phyloP scores from a whole-genome alignment of 2,888 invertebrate genomes.

The Coronaproctus castanopsis region DNA sequence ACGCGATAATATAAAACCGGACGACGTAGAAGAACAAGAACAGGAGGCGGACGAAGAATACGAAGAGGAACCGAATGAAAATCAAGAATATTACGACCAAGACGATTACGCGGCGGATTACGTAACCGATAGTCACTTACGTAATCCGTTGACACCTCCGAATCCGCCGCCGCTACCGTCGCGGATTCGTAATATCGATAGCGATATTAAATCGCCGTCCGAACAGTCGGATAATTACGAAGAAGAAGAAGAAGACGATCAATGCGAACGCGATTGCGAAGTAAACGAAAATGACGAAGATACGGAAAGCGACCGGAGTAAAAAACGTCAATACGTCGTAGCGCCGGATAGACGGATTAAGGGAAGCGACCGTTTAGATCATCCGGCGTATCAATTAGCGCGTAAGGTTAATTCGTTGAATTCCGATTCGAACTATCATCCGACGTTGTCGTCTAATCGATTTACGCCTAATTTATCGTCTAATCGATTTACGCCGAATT shows the following conservation, averaged over 20 bases:
- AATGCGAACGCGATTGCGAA: slow-evolving; percentile 8
- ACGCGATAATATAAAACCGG: not conserved
- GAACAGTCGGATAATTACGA: not conserved
- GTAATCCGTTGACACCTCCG: slow-evolving; percentile 1
- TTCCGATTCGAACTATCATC: not conserved
- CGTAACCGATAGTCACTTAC: slow-evolving; percentile 8
- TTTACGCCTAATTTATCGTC: no score
- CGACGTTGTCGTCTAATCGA: not conserved
- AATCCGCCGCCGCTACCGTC: not conserved
- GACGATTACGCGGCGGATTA: slow-evolving; percentile 12
- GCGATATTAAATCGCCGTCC: slow-evolving; percentile 8
- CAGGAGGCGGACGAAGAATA: slow-evolving; percentile 3
- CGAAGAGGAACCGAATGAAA: slow-evolving; percentile 5
- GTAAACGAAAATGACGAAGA: slow-evolving; percentile 11
- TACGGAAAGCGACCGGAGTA: slow-evolving; percentile 5
- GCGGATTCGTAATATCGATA: slow-evolving; percentile 10
- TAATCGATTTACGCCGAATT: no score
- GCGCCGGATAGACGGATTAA: not conserved
- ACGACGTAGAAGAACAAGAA: slow-evolving; percentile 4
- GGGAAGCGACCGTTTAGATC: no score
- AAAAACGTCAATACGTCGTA: not conserved
- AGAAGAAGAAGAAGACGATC: slow-evolving; percentile 9
- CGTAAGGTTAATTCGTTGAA: not conserved
- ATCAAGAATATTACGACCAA: slow-evolving; percentile 14
- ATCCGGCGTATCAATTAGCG: not conserved